A percentile compares a stretch with the other conserved stretches of the same genome.
Evolutionary conservation across 2,797 vertebrate species (phyloP).

Genomic region (Acipenser ruthenus): DNA sequence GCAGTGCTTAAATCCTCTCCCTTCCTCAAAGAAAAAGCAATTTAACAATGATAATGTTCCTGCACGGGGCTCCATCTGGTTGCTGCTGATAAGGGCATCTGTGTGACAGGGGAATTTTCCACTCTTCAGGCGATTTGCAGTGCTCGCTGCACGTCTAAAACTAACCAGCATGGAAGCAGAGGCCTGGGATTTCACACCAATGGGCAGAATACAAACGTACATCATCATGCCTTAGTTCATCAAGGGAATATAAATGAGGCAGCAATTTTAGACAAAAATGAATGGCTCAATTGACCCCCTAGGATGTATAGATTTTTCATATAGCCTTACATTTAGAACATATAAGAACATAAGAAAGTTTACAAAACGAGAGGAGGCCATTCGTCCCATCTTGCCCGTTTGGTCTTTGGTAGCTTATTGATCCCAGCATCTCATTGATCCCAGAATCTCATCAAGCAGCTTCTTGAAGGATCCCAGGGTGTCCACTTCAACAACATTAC

Average conservation of each 20-base stretch:
- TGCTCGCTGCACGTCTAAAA: constrained; percentile 87
- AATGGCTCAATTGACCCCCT: constrained; percentile 38
- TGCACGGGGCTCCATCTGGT: constrained; percentile 86
- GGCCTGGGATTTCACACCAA: constrained; percentile 56
- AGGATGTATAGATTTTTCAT: constrained; percentile 18
- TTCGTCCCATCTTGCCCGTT: too few species aligned
- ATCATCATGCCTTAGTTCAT: constrained; percentile 47
- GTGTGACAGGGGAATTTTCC: constrained; percentile 92
- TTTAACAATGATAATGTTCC: constrained; percentile 91
- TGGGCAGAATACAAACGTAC: constrained; percentile 44
- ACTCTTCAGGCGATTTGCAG: constrained; percentile 82
- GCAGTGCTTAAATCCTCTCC: constrained; percentile 75
- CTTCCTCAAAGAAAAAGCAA: constrained; percentile 71
- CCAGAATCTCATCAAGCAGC: too few species aligned
- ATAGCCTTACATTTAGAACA: background rate
- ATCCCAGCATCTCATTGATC: too few species aligned
- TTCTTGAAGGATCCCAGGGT: too few species aligned
- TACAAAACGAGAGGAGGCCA: too few species aligned
- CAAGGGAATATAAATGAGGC: constrained; percentile 49
- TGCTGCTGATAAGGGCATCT: constrained; percentile 90
- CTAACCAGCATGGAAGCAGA: constrained; percentile 71
- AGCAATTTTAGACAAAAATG: constrained; percentile 43
- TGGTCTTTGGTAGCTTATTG: too few species aligned
- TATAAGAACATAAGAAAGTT: background rate
- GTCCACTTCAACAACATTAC: too few species aligned